Evolutionary conservation across 2,888 invertebrate genomes (phyloP), one percentile per base, ranked within the genome.

Genomic region (Eledona agricola): DNA sequence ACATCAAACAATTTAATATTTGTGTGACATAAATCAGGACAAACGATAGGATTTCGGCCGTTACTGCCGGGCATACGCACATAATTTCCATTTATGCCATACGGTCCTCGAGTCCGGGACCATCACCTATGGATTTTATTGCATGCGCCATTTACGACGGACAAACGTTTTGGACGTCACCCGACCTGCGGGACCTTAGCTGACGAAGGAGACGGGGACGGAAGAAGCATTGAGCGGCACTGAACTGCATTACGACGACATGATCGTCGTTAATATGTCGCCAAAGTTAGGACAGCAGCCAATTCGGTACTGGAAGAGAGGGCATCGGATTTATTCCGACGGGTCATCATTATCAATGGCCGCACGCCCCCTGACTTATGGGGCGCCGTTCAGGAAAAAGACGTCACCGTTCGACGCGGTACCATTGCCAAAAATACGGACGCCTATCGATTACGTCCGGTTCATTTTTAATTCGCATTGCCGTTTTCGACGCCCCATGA

Each of bases 301-400:
- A 51, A 51, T 35, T 43, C 25, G 16, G 7, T 9, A 9, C 22
- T 23, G 7, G 11, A 43, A 11, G 6, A 13, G 17, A 31, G 28
- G 12, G 9, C 28, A 11, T 7, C 13, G 16, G 29, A 50, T 40
- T 32, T 40, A 50, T 50, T 28, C 22, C 9, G 16, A 32, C 23
- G 40, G 16, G 28, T 43, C 34, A 43, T 51, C 40, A 50, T 32
- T 23, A 32, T 26, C 34, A 20, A 31, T 3, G 11, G 13, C n/a
- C 35, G 5, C 29, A 13, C 26, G 26, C 28, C 37, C 43, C 31
- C 10, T 17, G 32, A 51, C 16, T 34, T 51, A 51, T 51, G 42
- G 35, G 51, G 51, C 51, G 51, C 43, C 51, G 15, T 9, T 20
- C 28, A 6, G n/a, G 13, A 35, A 3, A 16, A 7, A 29, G 29